phyloP scores from a whole-genome alignment of 2,113 vertebrate species.

The Haplotaxodon microlepis region DNA sequence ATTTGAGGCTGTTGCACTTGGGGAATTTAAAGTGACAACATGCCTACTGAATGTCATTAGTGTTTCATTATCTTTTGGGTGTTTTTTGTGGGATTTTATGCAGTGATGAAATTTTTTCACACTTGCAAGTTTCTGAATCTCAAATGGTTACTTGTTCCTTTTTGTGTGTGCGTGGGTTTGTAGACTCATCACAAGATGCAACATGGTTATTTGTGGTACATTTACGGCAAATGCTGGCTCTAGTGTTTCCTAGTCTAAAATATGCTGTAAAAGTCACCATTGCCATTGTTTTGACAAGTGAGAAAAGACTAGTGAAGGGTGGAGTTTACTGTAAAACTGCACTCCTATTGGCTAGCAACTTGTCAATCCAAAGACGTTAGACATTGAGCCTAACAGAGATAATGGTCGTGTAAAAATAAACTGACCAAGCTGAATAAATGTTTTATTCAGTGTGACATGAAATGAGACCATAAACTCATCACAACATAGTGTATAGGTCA shows the following conservation, averaged over 20 bases:
- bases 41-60: background rate
- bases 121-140: background rate
- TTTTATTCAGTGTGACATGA: background rate
- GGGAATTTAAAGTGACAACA: background rate
- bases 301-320: background rate
- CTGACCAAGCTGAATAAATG: background rate
- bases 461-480: background rate
- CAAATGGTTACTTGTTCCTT: background rate
- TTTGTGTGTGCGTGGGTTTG: background rate
- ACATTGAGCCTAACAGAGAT: background rate
- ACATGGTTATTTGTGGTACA: background rate
- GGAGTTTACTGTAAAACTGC: background rate
- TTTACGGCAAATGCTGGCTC: background rate
- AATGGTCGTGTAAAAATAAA: background rate
- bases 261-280: background rate
- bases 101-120: background rate
- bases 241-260: background rate
- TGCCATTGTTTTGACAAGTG: background rate
- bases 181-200: background rate
- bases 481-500: background rate
- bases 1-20: background rate
- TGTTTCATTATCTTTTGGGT: background rate
- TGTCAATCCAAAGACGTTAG: background rate
- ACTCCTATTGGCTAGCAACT: background rate
- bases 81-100: background rate